Base-by-base conservation (phyloP, 92 coral and sea anemone species). In the Epizoanthus fatuus region DNA sequence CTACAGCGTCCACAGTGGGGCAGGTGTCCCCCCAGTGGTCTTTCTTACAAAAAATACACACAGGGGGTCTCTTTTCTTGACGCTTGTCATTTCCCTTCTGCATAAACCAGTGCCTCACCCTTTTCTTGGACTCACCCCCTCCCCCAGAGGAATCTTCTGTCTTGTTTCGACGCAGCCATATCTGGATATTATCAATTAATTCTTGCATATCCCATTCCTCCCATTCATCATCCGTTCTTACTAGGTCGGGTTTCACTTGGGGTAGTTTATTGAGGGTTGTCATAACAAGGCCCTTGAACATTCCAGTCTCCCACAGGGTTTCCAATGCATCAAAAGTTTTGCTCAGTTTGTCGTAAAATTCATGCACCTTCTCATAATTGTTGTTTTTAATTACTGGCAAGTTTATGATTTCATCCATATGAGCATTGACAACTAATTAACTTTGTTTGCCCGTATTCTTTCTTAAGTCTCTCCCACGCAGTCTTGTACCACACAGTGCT, bases 161-260 rank as follows among this genome's bases (percentile, higher is more conserved):
- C 62, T 84, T 88, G 74, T 88, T 88, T 60, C 90, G 73, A 52
- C 75, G 66, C 10, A 84, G 75, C 92, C 92, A 91, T 22, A 82
- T 79, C 63, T 91, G 92, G 37, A 91, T 20, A 7, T 65, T 66
- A 32, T 64, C 55, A 15, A 85, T 90, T 44, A 76, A 63, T 15
- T 69, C 86, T 17, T 81, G 53, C 94, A 87, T 87, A 58, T 60
- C 64, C 91, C 94, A 83, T 20, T 87, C 89, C 79, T 87, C 25
- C 25, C 25, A 91, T 60, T 83, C 60, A 54, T 87, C 83, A 69
- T 87, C 92, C 5, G 57, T 70, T 42, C 89, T 80, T 22, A 87
- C 86, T 6, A 91, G 80, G 55, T 91, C 92, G 0, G 92, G 92
- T 69, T 91, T 83, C 17, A 91, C 91, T 52, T 82, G 89, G 13